Evolutionary conservation across 2,888 invertebrate genomes (phyloP), one percentile per base, ranked within the genome.

Genomic region (Crioceris asparagi): DNA sequence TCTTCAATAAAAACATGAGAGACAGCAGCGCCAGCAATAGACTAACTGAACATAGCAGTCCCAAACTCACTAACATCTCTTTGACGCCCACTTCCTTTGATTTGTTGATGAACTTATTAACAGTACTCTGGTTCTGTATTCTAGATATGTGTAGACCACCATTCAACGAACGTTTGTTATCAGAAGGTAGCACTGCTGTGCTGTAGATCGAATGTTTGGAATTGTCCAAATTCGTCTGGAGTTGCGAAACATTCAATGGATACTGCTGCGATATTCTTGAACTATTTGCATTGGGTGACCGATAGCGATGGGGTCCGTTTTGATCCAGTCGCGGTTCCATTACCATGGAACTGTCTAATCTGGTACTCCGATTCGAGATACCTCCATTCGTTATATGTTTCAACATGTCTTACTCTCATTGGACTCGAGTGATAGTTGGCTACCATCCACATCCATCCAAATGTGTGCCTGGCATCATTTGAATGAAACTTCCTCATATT

Each of bases 31-130:
- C 87, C 50, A 92, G 69, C 33, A 92, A 67, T 32, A 92, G 67
- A 39, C 91, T 88, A 50, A 90, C 83, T 49, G 92, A 71, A 58
- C 90, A 90, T 49, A 92, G 65, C 31, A 92, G 65, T 15, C 87
- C 90, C 45, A 92, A 68, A 40, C 88, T 88, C 35, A 87, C 83
- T 39, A 91, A 69, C 62, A 85, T 85, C 65, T 88, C 88, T 52
- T 76, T 74, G 26, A 80, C 74, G 19, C 80, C 80, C 29, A 63
- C 71, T 60, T 64, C 72, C 54, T 68, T 72, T 54, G 60, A 68
- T 50, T 59, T 60, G 15, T 59, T 59, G 50, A 69, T 64, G 43
- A 62, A 51, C 42, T 65, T 55, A 51, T 57, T 56, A 44, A 57
- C 53, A 57, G 52, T 41, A 59, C 59, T 46, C 67, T 57, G 56